Evolutionary conservation across 1,140 invertebrate species (phyloP).

Genomic region (Chrysomallon squamiferum): DNA sequence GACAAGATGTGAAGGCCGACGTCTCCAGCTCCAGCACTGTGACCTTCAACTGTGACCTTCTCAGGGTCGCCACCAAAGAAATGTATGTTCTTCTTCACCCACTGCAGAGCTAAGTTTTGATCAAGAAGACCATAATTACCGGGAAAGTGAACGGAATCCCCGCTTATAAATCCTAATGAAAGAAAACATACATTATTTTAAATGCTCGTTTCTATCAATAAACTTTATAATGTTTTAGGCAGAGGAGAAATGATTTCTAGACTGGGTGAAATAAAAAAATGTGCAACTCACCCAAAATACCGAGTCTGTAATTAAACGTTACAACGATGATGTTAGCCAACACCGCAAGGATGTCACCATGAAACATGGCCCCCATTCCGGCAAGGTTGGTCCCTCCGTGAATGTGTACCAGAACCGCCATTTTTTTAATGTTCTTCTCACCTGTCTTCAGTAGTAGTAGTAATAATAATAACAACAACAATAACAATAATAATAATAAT

Average conservation of each 20-base stretch:
- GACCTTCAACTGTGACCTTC: conserved; percentile 37
- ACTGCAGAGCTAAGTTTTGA: conserved; percentile 37
- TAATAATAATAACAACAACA: too few species aligned
- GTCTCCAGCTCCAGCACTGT: conserved; percentile 37
- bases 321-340: conserved; percentile 76
- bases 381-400: conserved; percentile 64
- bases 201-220: too few species aligned
- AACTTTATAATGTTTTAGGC: too few species aligned
- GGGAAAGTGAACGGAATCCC: conserved; percentile 5
- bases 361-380: conserved; percentile 62
- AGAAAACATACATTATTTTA: too few species aligned
- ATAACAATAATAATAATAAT: too few species aligned
- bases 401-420: conserved; percentile 62
- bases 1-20: conserved; percentile 29
- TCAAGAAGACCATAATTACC: conserved; percentile 52
- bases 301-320: conserved; percentile 80
- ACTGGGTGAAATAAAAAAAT: too few species aligned
- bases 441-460: too few species aligned
- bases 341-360: conserved; percentile 74
- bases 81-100: conserved; percentile 49
- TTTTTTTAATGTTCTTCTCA: background rate
- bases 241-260: too few species aligned
- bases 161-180: conserved; percentile 23
- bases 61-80: conserved; percentile 45
- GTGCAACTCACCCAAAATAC: conserved; percentile 66